These are phyloP conservation scores for Metallyticus violacea DNA, from an alignment of 2,888 invertebrate species.

Conservation along the genomic window DNA sequence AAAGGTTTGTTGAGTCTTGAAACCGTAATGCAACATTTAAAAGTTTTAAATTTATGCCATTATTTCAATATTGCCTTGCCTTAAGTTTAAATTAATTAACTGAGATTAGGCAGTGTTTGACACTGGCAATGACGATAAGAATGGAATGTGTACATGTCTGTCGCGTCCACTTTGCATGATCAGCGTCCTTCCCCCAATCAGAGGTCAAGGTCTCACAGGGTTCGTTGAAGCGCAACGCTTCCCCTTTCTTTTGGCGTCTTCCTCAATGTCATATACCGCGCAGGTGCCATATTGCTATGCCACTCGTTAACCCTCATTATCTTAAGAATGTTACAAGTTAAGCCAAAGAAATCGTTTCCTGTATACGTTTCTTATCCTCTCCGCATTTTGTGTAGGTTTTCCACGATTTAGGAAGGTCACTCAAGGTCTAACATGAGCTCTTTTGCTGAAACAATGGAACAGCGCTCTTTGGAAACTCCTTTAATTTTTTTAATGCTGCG, in stretches of 20 bases:
- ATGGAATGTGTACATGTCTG: background rate
- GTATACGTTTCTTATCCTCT: no score
- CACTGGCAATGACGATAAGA: background rate
- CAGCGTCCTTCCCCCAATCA: background rate
- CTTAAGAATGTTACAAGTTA: background rate
- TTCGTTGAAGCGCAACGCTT: constrained; percentile 1
- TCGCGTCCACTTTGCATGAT: background rate
- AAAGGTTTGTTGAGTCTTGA: no score
- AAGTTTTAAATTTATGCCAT: no score
- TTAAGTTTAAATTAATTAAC: no score
- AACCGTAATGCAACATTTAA: no score
- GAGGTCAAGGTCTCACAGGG: constrained; percentile 23
- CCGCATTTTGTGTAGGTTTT: no score
- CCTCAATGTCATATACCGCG: background rate
- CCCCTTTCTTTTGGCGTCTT: background rate
- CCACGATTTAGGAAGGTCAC: background rate
- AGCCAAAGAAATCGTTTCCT: background rate
- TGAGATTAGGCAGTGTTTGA: constrained; percentile 5
- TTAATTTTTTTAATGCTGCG: no score
- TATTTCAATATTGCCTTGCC: no score
- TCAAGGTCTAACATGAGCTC: background rate
- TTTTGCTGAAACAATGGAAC: no score
- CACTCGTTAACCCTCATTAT: background rate
- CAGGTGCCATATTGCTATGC: background rate
- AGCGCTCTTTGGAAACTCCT: no score